Evolutionary conservation across 2,797 vertebrate species (phyloP).

Genomic region (Eupleurogrammus muticus): DNA sequence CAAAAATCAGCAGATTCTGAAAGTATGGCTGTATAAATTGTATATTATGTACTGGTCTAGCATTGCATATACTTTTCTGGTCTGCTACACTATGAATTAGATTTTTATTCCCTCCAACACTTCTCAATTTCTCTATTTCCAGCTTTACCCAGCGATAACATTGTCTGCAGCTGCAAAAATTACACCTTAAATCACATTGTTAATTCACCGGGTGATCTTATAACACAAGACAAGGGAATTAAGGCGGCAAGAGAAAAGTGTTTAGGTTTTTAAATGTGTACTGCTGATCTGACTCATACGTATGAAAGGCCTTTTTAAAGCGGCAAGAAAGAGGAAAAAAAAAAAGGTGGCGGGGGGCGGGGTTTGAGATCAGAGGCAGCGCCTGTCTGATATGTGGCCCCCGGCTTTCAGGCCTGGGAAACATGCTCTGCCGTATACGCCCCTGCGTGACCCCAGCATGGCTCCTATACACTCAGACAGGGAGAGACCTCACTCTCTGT

Average conservation of each 20-base stretch:
- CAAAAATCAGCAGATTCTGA: not conserved
- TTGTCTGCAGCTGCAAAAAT: constrained; percentile 53
- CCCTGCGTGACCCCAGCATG: constrained; percentile 76
- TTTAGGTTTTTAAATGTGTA: constrained; percentile 79
- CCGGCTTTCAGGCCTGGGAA: constrained; percentile 68
- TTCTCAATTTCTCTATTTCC: constrained; percentile 28
- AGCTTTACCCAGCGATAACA: constrained; percentile 29
- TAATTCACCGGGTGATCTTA: constrained; percentile 73
- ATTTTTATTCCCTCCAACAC: constrained; percentile 3
- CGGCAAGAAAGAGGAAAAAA: constrained; percentile 62
- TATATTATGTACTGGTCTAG: not conserved
- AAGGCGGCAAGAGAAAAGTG: constrained; percentile 61
- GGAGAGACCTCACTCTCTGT: constrained; percentile 54
- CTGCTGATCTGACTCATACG: constrained; percentile 78
- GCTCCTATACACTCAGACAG: constrained; percentile 72
- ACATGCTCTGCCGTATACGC: constrained; percentile 58
- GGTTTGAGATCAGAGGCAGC: constrained; percentile 75
- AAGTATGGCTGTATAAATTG: not conserved
- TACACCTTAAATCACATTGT: constrained; percentile 66
- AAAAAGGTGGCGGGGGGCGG: constrained; percentile 7
- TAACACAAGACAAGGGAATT: constrained; percentile 63
- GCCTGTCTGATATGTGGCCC: constrained; percentile 60
- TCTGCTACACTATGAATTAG: not conserved
- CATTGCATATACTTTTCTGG: not conserved
- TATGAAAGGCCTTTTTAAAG: constrained; percentile 79